Conservation (phyloP, 2,113 vertebrate species). For the Cephalopterus ornatus region DNA sequence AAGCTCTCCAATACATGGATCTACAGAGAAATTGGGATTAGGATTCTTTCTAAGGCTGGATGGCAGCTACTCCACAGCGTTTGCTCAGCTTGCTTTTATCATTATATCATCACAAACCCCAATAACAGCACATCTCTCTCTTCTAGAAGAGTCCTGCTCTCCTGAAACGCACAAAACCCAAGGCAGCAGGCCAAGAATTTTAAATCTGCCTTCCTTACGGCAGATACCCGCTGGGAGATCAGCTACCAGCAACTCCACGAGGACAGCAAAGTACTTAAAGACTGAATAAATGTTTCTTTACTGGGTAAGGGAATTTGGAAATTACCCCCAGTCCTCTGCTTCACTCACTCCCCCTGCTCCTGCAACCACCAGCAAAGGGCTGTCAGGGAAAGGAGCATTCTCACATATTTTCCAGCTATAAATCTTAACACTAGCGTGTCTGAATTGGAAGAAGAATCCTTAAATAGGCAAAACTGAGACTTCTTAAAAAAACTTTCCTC, state of each 20-base stretch:
- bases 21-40: neutral
- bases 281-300: neutral
- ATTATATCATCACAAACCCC: fast-evolving
- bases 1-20: neutral
- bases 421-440: neutral
- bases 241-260: neutral
- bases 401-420: neutral
- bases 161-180: neutral
- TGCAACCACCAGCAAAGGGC: neutral
- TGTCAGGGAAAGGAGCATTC: neutral
- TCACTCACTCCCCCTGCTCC: neutral
- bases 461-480: neutral
- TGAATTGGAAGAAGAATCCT: neutral
- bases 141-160: neutral
- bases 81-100: neutral
- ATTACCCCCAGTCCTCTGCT: neutral
- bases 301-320: neutral
- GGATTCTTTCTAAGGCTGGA: neutral
- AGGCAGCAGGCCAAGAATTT: neutral
- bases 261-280: neutral
- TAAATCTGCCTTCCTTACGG: neutral
- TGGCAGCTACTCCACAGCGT: neutral
- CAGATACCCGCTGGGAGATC: neutral
- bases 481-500: neutral
- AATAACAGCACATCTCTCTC: neutral